Conservation (phyloP, 2,797 vertebrate genomes). For the Danio tinwini region DNA sequence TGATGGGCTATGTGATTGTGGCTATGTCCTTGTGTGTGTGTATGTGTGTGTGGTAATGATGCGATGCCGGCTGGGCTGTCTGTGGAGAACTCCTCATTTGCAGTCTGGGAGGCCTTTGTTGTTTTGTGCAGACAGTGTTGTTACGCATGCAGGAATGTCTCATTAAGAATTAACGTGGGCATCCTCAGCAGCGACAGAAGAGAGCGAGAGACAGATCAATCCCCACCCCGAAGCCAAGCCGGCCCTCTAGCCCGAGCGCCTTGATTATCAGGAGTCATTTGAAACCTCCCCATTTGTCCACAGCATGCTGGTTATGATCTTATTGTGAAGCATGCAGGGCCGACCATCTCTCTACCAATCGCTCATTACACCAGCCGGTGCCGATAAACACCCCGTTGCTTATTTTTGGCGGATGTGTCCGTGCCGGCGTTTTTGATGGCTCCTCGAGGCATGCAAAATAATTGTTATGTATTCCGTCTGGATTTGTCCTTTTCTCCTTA, state of each 20-base stretch:
- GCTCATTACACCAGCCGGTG: conserved; percentile 48
- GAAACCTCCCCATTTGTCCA: conserved; percentile 77
- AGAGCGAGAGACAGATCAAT: conserved; percentile 55
- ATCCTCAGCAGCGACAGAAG: conserved; percentile 76
- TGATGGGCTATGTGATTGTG: conserved; percentile 50
- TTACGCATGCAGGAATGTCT: conserved; percentile 83
- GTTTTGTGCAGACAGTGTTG: conserved; percentile 75
- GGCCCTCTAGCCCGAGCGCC: conserved; percentile 73
- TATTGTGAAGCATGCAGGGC: conserved; percentile 75
- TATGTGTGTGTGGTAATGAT: conserved; percentile 63
- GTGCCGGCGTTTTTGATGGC: conserved; percentile 13
- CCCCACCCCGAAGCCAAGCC: conserved; percentile 34
- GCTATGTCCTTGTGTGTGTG: conserved; percentile 13
- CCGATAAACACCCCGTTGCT: conserved; percentile 41
- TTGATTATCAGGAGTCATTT: conserved; percentile 75
- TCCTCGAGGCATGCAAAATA: conserved; percentile 36
- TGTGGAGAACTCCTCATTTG: conserved; percentile 66
- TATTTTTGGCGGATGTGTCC: conserved; percentile 20
- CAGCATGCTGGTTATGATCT: conserved; percentile 82
- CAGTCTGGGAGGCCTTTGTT: conserved; percentile 77
- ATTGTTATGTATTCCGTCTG: conserved; percentile 38
- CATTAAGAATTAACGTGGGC: conserved; percentile 88
- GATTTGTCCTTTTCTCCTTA: conserved; percentile 37
- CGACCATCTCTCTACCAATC: conserved; percentile 69
- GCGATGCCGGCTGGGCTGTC: conserved; percentile 59